phyloP scores from a whole-genome alignment of 2,888 invertebrate species.

The Macrophya alboannulata region DNA sequence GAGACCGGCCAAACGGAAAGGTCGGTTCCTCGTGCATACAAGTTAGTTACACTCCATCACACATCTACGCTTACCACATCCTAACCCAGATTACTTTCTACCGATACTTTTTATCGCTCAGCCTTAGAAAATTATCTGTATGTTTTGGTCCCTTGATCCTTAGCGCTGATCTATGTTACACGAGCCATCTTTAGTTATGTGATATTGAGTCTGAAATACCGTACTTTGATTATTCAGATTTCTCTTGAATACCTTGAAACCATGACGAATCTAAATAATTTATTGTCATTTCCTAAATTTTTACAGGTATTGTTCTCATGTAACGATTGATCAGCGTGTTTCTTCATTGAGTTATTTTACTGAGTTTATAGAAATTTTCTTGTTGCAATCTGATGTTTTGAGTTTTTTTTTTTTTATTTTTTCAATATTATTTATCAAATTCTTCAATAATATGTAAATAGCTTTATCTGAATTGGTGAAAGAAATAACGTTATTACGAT shows the following conservation, averaged over 20 bases:
- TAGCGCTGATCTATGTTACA: slow-evolving; percentile 25
- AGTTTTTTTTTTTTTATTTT: not conserved
- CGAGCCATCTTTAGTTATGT: not conserved
- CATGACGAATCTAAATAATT: not conserved
- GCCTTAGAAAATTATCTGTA: slow-evolving; percentile 12
- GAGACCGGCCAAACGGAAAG: slow-evolving; percentile 85
- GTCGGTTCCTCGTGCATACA: slow-evolving; percentile 82
- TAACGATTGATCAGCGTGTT: not conserved
- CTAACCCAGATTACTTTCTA: slow-evolving; percentile 42
- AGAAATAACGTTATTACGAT: not conserved
- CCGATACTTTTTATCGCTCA: not conserved
- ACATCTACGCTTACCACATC: slow-evolving; percentile 66
- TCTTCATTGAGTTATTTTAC: not conserved
- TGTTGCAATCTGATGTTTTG: not conserved
- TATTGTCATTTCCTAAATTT: not conserved
- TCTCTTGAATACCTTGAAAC: not conserved
- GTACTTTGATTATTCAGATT: not conserved
- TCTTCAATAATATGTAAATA: not conserved
- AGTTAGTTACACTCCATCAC: slow-evolving; percentile 80
- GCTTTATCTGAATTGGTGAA: not conserved
- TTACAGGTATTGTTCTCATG: not conserved
- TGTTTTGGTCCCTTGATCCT: not conserved
- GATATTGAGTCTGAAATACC: not conserved
- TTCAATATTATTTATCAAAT: not conserved
- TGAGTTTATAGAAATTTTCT: slow-evolving; percentile 4